A percentile compares a stretch with the other conserved stretches of the same genome.
phyloP scores from a whole-genome alignment of 2,113 vertebrate species.

The Alosa alosa region DNA sequence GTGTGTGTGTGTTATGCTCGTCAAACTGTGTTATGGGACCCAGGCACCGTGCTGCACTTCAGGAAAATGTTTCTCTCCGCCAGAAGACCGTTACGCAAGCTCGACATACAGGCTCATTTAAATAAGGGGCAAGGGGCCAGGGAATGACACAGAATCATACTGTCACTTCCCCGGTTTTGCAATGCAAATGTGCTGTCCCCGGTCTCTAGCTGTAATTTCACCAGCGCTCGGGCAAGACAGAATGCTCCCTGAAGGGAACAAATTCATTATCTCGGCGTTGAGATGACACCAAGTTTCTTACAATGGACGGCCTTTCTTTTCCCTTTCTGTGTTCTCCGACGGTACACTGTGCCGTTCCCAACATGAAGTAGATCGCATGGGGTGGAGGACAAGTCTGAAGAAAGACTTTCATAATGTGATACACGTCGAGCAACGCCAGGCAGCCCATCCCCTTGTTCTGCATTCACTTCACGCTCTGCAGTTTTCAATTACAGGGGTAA shows the following conservation, averaged over 20 bases:
- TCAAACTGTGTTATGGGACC: neutral
- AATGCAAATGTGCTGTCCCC: neutral
- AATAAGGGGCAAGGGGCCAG: neutral
- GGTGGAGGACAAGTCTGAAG: neutral
- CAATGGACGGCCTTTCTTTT: neutral
- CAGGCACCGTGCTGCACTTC: neutral
- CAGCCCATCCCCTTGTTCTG: neutral
- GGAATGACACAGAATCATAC: conserved; percentile 14
- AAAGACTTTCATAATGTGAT: neutral
- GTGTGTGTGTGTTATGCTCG: neutral
- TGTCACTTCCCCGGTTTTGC: conserved; percentile 1
- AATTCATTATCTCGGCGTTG: neutral
- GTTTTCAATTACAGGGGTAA: neutral
- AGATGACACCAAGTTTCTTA: neutral
- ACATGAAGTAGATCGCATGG: neutral
- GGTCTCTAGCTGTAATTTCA: conserved; percentile 9
- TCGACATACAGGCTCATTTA: conserved; percentile 10
- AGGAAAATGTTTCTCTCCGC: neutral
- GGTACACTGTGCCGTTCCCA: neutral
- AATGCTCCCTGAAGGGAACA: conserved; percentile 2
- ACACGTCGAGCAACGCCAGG: neutral
- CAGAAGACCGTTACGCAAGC: neutral
- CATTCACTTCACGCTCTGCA: neutral
- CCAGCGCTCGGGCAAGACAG: neutral
- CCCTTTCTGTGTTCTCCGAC: neutral